These are phyloP conservation scores for Ceyx cyanopectus DNA, from an alignment of 2,113 vertebrate species.

Conservation along the genomic window DNA sequence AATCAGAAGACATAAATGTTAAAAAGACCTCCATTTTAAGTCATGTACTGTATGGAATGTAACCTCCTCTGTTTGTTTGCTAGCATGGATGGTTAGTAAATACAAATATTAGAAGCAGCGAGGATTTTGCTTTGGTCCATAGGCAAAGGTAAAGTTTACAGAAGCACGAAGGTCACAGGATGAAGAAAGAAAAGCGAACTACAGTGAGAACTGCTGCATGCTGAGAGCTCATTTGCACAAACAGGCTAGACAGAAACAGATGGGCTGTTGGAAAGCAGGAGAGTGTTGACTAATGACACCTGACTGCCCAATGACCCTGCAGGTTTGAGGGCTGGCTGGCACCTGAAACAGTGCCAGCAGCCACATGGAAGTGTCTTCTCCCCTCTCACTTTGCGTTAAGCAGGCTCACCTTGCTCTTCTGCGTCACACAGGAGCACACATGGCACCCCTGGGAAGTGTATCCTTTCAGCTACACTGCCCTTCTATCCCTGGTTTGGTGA, in stretches of 20 bases:
- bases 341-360: slow-evolving; percentile 53
- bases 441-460: neutral
- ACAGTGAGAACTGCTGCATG: slow-evolving; percentile 28
- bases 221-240: slow-evolving; percentile 73
- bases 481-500: neutral
- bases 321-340: slow-evolving; percentile 48
- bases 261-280: slow-evolving; percentile 55
- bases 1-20: neutral
- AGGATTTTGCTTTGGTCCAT: slow-evolving; percentile 19
- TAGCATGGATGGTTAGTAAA: neutral
- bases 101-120: neutral
- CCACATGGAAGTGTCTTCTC: slow-evolving; percentile 38
- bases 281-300: slow-evolving; percentile 72
- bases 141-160: slow-evolving; percentile 8
- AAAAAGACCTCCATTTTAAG: neutral
- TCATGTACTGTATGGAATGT: neutral
- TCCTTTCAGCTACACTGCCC: neutral
- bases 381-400: slow-evolving; percentile 50
- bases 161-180: slow-evolving; percentile 56
- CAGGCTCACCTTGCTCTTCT: slow-evolving; percentile 44
- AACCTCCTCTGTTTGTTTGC: neutral
- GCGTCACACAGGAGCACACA: neutral
- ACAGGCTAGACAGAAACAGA: slow-evolving; percentile 73
- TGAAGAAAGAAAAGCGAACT: slow-evolving; percentile 42
- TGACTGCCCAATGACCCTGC: slow-evolving; percentile 74